Conservation (phyloP, 2,888 invertebrate genomes). For the Macrostomum cliftonense region DNA sequence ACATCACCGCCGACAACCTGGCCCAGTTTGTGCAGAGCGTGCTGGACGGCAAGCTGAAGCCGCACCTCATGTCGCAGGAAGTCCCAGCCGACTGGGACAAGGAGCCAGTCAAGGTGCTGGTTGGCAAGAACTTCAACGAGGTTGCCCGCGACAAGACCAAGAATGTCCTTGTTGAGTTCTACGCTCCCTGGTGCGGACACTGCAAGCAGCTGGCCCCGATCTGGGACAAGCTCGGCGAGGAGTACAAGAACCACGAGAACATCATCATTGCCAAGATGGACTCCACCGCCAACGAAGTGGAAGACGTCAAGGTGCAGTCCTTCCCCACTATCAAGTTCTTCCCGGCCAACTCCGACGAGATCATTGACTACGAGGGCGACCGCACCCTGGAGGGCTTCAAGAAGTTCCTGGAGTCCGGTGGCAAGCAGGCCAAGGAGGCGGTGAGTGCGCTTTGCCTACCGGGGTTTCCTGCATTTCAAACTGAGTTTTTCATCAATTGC, state of each 20-base stretch:
- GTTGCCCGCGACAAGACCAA: slow-evolving; percentile 69
- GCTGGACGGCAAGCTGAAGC: slow-evolving; percentile 75
- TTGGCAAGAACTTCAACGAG: slow-evolving; percentile 81
- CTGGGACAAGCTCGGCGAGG: slow-evolving; percentile 81
- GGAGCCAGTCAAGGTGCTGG: slow-evolving; percentile 72
- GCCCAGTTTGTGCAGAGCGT: slow-evolving; percentile 68
- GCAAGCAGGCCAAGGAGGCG: slow-evolving; percentile 41
- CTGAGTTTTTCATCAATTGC: too few relatives aligned
- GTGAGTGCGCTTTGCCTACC: slow-evolving; percentile 13
- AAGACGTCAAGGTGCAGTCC: slow-evolving; percentile 75
- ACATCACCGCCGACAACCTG: slow-evolving; percentile 47
- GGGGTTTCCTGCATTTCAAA: too few relatives aligned
- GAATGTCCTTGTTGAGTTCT: slow-evolving; percentile 92
- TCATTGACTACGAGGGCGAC: slow-evolving; percentile 78
- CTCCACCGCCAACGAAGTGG: slow-evolving; percentile 87
- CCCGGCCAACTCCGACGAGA: slow-evolving; percentile 67
- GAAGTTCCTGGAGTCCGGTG: slow-evolving; percentile 79
- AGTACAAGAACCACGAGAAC: slow-evolving; percentile 58
- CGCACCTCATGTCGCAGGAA: slow-evolving; percentile 78
- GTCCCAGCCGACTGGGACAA: slow-evolving; percentile 92
- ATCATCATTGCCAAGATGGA: slow-evolving; percentile 95
- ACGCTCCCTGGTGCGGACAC: slow-evolving; percentile 92
- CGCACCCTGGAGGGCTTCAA: slow-evolving; percentile 75
- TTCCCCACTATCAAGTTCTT: slow-evolving; percentile 53
- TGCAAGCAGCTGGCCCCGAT: slow-evolving; percentile 92